These are phyloP conservation scores for Gavialis gangeticus DNA, from an alignment of 2,113 vertebrate genomes.

Conservation along the genomic window DNA sequence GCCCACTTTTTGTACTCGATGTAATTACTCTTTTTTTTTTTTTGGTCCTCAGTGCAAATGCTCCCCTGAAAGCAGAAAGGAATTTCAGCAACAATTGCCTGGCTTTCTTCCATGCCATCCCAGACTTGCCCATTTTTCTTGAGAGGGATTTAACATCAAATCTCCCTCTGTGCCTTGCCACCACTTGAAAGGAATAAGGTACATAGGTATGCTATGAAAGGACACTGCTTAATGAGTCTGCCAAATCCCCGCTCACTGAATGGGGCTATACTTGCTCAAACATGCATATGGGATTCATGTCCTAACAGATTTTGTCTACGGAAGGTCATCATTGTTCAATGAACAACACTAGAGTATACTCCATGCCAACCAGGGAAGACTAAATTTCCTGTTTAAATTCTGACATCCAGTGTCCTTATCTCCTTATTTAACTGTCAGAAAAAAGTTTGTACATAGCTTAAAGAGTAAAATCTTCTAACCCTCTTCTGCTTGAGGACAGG, in stretches of 20 bases:
- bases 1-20: slow-evolving; percentile 23
- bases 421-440: background rate
- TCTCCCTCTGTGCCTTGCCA: background rate
- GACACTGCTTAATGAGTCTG: background rate
- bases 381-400: background rate
- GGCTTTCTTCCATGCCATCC: background rate
- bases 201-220: background rate
- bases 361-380: background rate
- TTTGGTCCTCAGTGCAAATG: slow-evolving; percentile 10
- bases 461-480: background rate
- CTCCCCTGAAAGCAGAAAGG: slow-evolving; percentile 39
- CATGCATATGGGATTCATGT: background rate
- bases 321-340: background rate
- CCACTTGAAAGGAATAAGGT: background rate
- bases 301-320: background rate
- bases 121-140: background rate
- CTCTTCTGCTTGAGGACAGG: background rate
- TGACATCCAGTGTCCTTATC: background rate
- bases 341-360: background rate
- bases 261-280: background rate
- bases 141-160: background rate
- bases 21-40: slow-evolving; percentile 37
- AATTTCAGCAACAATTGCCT: background rate
- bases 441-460: background rate
- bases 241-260: background rate